Percentiles rank a stretch among this genome's conserved stretches.
Evolutionary conservation across 2,888 invertebrate genomes (phyloP).

Genomic region (Xanthorhoe designata): DNA sequence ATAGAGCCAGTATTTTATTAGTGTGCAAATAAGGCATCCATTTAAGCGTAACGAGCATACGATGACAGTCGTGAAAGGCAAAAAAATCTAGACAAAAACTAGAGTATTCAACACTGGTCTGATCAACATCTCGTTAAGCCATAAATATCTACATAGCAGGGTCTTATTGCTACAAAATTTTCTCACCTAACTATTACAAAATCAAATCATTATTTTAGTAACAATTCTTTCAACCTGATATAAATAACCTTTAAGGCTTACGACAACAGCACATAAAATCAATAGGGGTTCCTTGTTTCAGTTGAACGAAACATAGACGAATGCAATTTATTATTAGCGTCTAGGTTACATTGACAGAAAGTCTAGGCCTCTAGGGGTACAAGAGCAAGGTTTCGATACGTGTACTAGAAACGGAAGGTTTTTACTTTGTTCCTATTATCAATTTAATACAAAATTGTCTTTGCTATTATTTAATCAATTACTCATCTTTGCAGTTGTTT

Average conservation of each 20-base stretch:
- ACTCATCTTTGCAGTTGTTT: neutral
- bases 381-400: constrained; percentile 3
- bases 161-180: neutral
- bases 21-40: constrained; percentile 46
- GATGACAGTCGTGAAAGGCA: constrained; percentile 37
- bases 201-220: neutral
- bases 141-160: constrained; percentile 9
- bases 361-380: constrained; percentile 4
- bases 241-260: neutral
- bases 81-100: constrained; percentile 37
- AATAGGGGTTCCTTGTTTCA: constrained; percentile 24
- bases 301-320: constrained; percentile 5
- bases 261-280: constrained; percentile 2
- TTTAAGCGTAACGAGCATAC: constrained; percentile 41
- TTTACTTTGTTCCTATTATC: neutral
- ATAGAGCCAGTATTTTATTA: constrained; percentile 46
- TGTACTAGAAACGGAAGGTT: neutral
- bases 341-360: constrained; percentile 1
- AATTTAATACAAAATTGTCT: neutral
- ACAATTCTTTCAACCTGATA: neutral
- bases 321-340: neutral
- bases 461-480: no score
- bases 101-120: constrained; percentile 16
- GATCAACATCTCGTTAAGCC: constrained; percentile 19
- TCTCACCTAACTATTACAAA: neutral